Evolutionary conservation across 2,888 invertebrate species (phyloP).

Genomic region (Aspidiotus destructor): DNA sequence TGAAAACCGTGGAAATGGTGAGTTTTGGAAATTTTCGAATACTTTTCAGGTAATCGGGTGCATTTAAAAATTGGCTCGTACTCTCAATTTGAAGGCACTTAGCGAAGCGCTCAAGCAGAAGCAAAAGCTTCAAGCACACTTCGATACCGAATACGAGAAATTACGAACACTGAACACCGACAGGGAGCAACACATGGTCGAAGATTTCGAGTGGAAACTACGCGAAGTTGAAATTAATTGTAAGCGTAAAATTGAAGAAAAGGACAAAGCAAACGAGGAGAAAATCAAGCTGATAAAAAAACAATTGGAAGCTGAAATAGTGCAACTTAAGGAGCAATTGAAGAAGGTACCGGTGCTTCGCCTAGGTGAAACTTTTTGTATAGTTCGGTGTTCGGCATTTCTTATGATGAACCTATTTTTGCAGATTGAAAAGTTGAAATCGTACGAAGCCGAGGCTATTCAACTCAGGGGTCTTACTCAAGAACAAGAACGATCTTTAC

Average conservation of each 20-base stretch:
- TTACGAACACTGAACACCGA: constrained; percentile 55
- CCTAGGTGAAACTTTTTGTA: background rate
- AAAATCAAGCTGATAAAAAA: constrained; percentile 38
- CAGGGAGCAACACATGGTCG: constrained; percentile 61
- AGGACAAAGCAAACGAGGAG: constrained; percentile 39
- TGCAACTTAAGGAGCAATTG: constrained; percentile 34
- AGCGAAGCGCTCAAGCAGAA: constrained; percentile 54
- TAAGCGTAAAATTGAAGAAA: constrained; percentile 52
- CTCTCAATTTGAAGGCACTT: constrained; percentile 42
- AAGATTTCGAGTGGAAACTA: constrained; percentile 77
- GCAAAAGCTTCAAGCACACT: constrained; percentile 50
- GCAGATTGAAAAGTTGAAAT: constrained; percentile 40
- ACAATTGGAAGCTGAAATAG: constrained; percentile 36
- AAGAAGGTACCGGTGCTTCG: constrained; percentile 15
- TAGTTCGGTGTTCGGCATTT: background rate
- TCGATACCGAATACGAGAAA: constrained; percentile 59
- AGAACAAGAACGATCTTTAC: constrained; percentile 42
- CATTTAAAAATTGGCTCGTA: too few relatives aligned
- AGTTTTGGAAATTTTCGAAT: background rate
- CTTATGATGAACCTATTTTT: constrained; percentile 21
- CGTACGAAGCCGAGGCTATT: constrained; percentile 42
- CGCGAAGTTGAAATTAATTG: constrained; percentile 63
- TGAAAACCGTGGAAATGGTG: constrained; percentile 26
- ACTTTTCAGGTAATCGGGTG: background rate
- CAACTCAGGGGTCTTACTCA: constrained; percentile 42